Percentiles rank a stretch among this genome's conserved stretches.
These are phyloP conservation scores for Falco columbarius DNA, from an alignment of 2,797 vertebrate genomes.

Conservation along the genomic window DNA sequence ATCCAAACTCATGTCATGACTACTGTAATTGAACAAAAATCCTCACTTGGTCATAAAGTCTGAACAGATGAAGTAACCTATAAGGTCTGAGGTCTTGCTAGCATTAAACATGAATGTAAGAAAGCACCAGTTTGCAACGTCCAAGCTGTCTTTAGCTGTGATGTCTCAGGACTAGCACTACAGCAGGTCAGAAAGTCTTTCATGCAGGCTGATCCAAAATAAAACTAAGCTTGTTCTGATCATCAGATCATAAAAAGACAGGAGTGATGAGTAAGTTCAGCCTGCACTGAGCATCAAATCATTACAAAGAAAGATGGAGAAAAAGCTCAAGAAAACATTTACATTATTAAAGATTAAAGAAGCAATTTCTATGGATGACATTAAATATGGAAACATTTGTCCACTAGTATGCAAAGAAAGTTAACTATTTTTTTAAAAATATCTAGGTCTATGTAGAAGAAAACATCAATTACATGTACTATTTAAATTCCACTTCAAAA, in stretches of 20 bases:
- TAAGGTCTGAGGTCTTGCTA: not conserved
- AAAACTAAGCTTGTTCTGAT: not conserved
- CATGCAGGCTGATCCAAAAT: not conserved
- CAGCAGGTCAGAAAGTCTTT: not conserved
- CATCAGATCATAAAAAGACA: not conserved
- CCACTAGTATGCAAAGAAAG: not conserved
- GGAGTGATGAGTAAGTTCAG: not conserved
- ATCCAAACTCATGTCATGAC: not conserved
- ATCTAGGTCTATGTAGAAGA: not conserved
- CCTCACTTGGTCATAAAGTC: not conserved
- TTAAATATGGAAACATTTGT: not conserved
- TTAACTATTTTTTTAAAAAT: not conserved
- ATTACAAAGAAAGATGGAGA: not conserved
- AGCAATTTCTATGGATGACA: not conserved
- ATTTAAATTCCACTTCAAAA: not conserved
- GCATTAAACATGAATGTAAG: not conserved
- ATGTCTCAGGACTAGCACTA: not conserved
- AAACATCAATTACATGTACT: not conserved
- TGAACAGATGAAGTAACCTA: not conserved
- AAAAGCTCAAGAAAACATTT: not conserved
- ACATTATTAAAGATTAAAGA: not conserved
- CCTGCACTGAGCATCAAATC: not conserved
- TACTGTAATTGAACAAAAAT: not conserved
- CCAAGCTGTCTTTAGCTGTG: not conserved
- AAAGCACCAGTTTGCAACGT: not conserved